These are phyloP conservation scores for Alethe diademata DNA, from an alignment of 2,113 vertebrate species.

Conservation along the genomic window DNA sequence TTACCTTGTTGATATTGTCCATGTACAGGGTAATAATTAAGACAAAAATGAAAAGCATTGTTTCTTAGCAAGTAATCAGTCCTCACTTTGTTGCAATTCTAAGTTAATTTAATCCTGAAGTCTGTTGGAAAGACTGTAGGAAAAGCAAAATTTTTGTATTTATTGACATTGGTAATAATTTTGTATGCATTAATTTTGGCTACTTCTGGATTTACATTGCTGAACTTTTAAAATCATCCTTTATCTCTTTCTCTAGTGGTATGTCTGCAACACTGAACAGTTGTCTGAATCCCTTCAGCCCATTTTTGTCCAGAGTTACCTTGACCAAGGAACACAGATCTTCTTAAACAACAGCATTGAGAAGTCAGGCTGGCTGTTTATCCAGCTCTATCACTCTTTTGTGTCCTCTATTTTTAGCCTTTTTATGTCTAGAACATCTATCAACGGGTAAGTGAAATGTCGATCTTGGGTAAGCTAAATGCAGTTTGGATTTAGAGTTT, in stretches of 20 bases:
- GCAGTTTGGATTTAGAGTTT: background rate
- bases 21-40: background rate
- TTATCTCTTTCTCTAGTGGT: conserved; percentile 83
- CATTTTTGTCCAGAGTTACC: conserved; percentile 89
- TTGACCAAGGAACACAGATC: conserved; percentile 87
- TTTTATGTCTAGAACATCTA: conserved; percentile 95
- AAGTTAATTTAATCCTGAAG: background rate
- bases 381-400: conserved; percentile 94
- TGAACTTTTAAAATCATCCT: conserved; percentile 2
- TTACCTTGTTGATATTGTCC: background rate
- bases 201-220: background rate
- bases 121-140: background rate
- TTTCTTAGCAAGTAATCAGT: background rate
- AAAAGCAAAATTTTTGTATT: background rate
- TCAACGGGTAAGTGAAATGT: conserved; percentile 88
- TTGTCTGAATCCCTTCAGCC: conserved; percentile 84
- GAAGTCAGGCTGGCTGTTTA: conserved; percentile 97
- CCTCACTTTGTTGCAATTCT: background rate
- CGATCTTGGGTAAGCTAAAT: background rate
- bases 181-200: background rate
- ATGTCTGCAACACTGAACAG: conserved; percentile 85
- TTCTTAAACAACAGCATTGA: conserved; percentile 91
- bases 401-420: conserved; percentile 92
- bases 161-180: background rate
- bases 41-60: background rate